These are phyloP conservation scores for Andrena haemorrhoa DNA, from an alignment of 2,888 invertebrate species.

Conservation along the genomic window DNA sequence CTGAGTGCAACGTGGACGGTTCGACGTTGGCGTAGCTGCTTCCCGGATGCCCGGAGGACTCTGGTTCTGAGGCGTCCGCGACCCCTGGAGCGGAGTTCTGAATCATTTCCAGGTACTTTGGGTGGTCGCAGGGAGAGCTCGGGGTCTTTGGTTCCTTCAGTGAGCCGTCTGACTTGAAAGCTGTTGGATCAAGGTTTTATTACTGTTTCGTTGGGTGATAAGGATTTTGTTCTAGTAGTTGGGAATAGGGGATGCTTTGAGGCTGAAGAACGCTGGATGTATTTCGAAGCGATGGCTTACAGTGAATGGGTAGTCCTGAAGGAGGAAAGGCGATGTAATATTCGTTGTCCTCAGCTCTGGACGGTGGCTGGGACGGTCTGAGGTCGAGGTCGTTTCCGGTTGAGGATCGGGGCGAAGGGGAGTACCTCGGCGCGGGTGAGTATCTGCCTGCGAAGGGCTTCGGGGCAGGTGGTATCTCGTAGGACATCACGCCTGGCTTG, in stretches of 20 bases:
- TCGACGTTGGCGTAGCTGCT: slow-evolving; percentile 73
- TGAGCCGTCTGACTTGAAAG: slow-evolving; percentile 76
- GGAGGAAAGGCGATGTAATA: slow-evolving; percentile 86
- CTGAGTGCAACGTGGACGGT: slow-evolving; percentile 60
- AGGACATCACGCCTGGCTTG: slow-evolving; percentile 83
- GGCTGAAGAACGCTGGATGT: neutral
- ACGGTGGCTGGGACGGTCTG: slow-evolving; percentile 79
- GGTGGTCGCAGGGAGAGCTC: slow-evolving; percentile 75
- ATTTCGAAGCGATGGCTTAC: slow-evolving; percentile 72
- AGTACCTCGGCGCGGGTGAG: slow-evolving; percentile 69
- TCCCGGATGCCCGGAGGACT: slow-evolving; percentile 24
- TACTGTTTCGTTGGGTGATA: too few relatives aligned
- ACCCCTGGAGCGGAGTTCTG: slow-evolving; percentile 44
- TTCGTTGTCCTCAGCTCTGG: slow-evolving; percentile 78
- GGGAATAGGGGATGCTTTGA: neutral
- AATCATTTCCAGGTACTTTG: slow-evolving; percentile 68
- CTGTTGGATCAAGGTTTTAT: slow-evolving; percentile 59
- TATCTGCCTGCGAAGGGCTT: slow-evolving; percentile 85
- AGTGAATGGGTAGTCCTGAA: slow-evolving; percentile 85
- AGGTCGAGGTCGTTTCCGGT: slow-evolving; percentile 70
- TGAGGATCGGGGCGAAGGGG: slow-evolving; percentile 73
- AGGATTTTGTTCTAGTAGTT: too few relatives aligned
- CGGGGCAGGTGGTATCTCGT: slow-evolving; percentile 86
- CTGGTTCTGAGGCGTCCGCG: slow-evolving; percentile 40
- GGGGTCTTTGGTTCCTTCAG: slow-evolving; percentile 78